phyloP scores from a whole-genome alignment of 2,888 invertebrate species.

The Hydropsyche betteni region DNA sequence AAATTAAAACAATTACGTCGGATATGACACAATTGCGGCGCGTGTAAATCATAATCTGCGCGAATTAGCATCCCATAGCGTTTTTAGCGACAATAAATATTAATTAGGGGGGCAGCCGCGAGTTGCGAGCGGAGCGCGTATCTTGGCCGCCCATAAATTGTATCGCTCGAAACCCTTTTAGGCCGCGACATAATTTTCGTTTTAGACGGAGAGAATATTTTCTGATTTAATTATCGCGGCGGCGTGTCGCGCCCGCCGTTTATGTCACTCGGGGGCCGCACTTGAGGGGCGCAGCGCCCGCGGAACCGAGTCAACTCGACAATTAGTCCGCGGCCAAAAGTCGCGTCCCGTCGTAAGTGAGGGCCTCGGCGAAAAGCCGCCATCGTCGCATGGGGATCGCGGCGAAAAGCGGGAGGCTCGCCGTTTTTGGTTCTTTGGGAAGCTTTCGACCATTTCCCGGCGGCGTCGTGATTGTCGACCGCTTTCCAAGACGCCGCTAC shows the following conservation, averaged over 20 bases:
- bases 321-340: not conserved
- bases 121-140: not conserved
- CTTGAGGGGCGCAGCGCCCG: slow-evolving; percentile 9
- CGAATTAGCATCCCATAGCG: slow-evolving; percentile 41
- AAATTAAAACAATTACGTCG: slow-evolving; percentile 32
- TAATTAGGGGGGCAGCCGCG: slow-evolving; percentile 36
- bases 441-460: not conserved
- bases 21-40: slow-evolving; percentile 32
- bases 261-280: slow-evolving; percentile 50
- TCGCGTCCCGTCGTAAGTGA: not conserved
- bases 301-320: slow-evolving; percentile 19
- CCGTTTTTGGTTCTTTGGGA: no score
- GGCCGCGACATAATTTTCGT: slow-evolving; percentile 64
- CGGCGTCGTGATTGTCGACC: not conserved
- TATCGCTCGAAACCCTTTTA: slow-evolving; percentile 62
- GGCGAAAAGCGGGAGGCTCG: not conserved
- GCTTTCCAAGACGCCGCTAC: no score
- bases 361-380: not conserved
- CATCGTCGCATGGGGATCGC: not conserved
- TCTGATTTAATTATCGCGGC: slow-evolving; percentile 51
- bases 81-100: slow-evolving; percentile 39
- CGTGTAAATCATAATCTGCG: slow-evolving; percentile 39
- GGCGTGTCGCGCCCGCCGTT: slow-evolving; percentile 48
- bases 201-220: slow-evolving; percentile 57
- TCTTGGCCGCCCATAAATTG: slow-evolving; percentile 59